These are phyloP conservation scores for Antheraea pernyi DNA, from an alignment of 1,140 invertebrate genomes.

Conservation along the genomic window DNA sequence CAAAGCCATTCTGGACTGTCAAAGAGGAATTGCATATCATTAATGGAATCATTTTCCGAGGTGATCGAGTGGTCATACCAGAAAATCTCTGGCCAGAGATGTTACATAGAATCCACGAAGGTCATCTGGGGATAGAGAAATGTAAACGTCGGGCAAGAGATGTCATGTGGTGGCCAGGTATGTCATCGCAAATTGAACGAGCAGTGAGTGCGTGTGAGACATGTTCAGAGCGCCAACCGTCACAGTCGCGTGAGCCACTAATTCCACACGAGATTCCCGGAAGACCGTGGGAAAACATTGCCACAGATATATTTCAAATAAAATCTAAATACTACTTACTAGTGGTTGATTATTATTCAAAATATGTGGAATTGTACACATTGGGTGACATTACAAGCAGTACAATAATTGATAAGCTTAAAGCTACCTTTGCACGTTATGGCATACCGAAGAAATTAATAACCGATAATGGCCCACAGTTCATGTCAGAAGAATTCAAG, in stretches of 20 bases:
- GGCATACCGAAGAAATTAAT: slow-evolving; percentile 44
- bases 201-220: slow-evolving; percentile 33
- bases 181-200: slow-evolving; percentile 46
- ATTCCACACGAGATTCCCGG: slow-evolving; percentile 32
- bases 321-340: slow-evolving; percentile 33
- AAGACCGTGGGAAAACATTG: slow-evolving; percentile 47
- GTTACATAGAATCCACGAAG: slow-evolving; percentile 26
- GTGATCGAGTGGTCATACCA: slow-evolving; percentile 12
- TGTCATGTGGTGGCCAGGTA: slow-evolving; percentile 45
- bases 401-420: slow-evolving; percentile 19
- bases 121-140: slow-evolving; percentile 17
- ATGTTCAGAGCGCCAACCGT: slow-evolving; percentile 22
- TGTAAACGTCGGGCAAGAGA: slow-evolving; percentile 42
- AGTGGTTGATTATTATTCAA: slow-evolving; percentile 39
- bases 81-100: slow-evolving; percentile 10
- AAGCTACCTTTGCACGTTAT: slow-evolving; percentile 52
- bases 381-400: slow-evolving; percentile 17
- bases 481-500: no score
- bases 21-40: slow-evolving; percentile 19
- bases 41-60: slow-evolving; percentile 1
- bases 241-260: slow-evolving; percentile 35
- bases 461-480: no score
- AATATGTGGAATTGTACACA: slow-evolving; percentile 30
- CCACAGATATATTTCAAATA: slow-evolving; percentile 44
- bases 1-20: slow-evolving; percentile 16